phyloP scores from a whole-genome alignment of 2,113 vertebrate genomes.

The Chunga burmeisteri region DNA sequence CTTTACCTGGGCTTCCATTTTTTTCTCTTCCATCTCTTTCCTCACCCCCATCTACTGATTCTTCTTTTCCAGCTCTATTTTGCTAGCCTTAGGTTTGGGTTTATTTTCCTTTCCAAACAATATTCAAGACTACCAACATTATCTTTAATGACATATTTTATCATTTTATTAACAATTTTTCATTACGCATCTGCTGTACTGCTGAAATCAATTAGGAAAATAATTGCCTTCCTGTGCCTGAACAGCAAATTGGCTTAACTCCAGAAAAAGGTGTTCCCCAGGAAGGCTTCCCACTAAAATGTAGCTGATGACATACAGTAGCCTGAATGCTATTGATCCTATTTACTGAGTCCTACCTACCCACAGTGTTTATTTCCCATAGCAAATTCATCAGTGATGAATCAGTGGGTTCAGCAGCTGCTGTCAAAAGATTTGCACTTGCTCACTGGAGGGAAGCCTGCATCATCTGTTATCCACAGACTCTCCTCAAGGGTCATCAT shows the following conservation, averaged over 20 bases:
- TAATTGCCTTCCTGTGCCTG: neutral
- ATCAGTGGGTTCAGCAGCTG: neutral
- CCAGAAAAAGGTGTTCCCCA: neutral
- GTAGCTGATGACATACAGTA: neutral
- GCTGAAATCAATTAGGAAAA: slow-evolving; percentile 16
- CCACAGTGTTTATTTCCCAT: neutral
- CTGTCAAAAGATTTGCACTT: slow-evolving; percentile 16
- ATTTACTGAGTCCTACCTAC: neutral
- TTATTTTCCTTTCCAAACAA: neutral
- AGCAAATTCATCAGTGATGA: neutral
- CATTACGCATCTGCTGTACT: neutral
- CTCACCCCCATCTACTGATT: neutral
- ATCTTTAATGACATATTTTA: neutral
- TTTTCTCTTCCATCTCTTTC: neutral
- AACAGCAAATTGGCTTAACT: neutral
- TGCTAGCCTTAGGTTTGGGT: neutral
- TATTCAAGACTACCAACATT: neutral
- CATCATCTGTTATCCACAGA: neutral
- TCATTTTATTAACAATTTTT: neutral
- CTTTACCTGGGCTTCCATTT: neutral
- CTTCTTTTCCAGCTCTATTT: neutral
- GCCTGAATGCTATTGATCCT: neutral
- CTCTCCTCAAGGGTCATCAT: neutral
- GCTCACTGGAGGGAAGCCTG: neutral
- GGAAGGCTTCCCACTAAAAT: slow-evolving; percentile 1